Base-by-base conservation (phyloP, 2,797 vertebrate genomes). In the Sebastes trivittatus region DNA sequence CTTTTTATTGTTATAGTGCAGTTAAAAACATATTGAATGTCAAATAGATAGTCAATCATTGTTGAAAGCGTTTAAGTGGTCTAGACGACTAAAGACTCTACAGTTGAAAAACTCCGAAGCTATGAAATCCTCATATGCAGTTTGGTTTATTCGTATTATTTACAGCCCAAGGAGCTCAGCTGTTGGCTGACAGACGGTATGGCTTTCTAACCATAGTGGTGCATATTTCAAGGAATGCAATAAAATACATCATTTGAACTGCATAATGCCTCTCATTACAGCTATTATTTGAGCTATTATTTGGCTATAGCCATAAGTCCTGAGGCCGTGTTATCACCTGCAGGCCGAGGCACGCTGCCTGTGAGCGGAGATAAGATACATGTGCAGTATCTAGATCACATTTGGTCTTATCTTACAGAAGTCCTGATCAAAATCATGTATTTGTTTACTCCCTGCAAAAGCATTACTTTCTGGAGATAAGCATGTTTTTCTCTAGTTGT, bases 241-340 rank as follows among this genome's bases (percentile, higher is more conserved):
- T 86, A 83, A 88, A 81, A 89, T 65, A 46, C 84, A 88, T 88
- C 73, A 83, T 86, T 89, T 88, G 27, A 82, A 84, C 63, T 67
- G 54, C 77, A 75, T 80, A 77, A 91, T 69, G 77, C 42, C 22
- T 65, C 78, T 86, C 30, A 69, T 76, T 52, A 78, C 78, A 58
- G 84, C 82, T 32, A 70, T 91, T 85, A 91, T 89, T 73, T 82
- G 49, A 78, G 78, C 65, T 55, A 77, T 79, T 75, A 61, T 85
- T 80, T 79, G 75, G 66, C 71, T 38, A 38, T 42, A 22, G 49
- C 70, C 67, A 72, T 89, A 78, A 84, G 87, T 90, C 55, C 11
- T 22, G 16, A 65, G 23, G 66, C 56, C 2, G 6, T 23, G 68
- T 69, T 83, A 62, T 87, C 77, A 71, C 42, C 77, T 52, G 49